Evolutionary conservation across 2,113 vertebrate species (phyloP), one percentile per base, ranked within the genome.

Genomic region (Polyodon spathula): DNA sequence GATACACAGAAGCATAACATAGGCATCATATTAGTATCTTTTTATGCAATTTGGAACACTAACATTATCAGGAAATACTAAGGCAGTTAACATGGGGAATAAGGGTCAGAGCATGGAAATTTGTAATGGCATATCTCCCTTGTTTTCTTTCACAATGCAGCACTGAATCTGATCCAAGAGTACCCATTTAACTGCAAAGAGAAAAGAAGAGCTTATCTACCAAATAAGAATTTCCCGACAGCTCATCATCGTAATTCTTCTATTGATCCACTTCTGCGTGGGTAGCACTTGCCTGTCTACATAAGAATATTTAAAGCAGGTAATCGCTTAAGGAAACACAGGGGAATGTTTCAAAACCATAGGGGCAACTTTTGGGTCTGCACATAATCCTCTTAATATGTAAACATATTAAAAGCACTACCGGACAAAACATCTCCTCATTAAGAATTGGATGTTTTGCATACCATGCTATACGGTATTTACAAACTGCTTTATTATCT

Each of bases 271-370:
- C 59, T 59, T 66, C 64, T 62, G 68, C 64, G 55, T 50, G 51
- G 65, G 62, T 74, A 70, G 67, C 71, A 61, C 59, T 56, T 66
- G 69, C 81, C 66, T 62, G 63, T 70, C 66, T 56, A 54, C 62
- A 61, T 73, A 76, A 70, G 70, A 70, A 73, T 73, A 74, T 72
- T 76, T 66, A 72, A 77, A 78, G 77, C 62, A 77, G 74, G 71
- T 83, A 80, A 84, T 84, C 75, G 75, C 70, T 79, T 68, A 76
- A 76, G 65, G 59, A 68, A 73, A 69, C 82, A 75, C 75, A 66
- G 63, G 81, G 79, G 77, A 86, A 67, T 71, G 42, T 69, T 71
- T 63, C 44, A 74, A 65, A 79, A 73, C 73, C 70, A 14, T 75
- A 75, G 68, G 81, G 71, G 68, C 71, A 63, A 72, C 75, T 76